These are phyloP conservation scores for Psittacus erithacus DNA, from an alignment of 2,113 vertebrate genomes.

Conservation along the genomic window DNA sequence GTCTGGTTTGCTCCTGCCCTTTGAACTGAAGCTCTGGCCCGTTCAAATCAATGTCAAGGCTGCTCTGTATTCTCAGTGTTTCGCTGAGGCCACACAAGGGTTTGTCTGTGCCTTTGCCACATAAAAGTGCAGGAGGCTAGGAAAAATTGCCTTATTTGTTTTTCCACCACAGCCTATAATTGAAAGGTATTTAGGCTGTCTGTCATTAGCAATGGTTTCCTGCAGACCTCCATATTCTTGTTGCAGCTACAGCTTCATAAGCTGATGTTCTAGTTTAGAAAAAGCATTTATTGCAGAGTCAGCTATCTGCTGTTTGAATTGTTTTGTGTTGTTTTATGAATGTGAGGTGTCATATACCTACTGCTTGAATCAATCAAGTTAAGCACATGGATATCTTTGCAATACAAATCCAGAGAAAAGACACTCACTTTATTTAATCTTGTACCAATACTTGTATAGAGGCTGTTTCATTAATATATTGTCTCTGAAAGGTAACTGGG, in stretches of 20 bases:
- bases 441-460: conserved; percentile 2
- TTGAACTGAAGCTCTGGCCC: neutral
- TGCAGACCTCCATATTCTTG: neutral
- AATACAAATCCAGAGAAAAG: conserved; percentile 38
- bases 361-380: conserved; percentile 35
- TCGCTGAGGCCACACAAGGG: neutral
- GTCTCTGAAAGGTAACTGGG: conserved; percentile 52
- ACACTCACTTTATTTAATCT: conserved; percentile 34
- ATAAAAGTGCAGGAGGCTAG: neutral
- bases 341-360: neutral
- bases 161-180: neutral
- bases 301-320: neutral
- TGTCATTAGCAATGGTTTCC: neutral
- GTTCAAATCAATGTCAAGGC: neutral
- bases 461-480: conserved; percentile 43
- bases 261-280: neutral
- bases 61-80: neutral
- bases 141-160: neutral
- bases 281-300: neutral
- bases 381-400: conserved; percentile 31
- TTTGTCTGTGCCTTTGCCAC: neutral
- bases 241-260: neutral
- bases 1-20: neutral
- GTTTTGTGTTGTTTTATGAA: neutral
- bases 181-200: neutral